Percentiles rank a stretch among this genome's conserved stretches.
These are phyloP conservation scores for Drosophila leontia DNA, from an alignment of 1,140 invertebrate genomes.

Conservation along the genomic window DNA sequence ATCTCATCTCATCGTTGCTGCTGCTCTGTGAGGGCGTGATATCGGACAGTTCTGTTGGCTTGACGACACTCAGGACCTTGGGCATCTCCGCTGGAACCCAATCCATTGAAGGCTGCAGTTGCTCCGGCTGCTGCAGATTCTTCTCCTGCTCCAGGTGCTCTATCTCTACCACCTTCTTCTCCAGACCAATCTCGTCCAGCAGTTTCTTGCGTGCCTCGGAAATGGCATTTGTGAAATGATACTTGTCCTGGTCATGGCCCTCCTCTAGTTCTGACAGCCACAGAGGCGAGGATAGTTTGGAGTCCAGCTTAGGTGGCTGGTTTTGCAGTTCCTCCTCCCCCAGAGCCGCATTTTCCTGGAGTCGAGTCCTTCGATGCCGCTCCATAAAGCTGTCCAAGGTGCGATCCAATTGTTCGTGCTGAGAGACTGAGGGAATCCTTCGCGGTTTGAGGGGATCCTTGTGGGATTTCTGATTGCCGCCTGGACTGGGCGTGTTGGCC, in stretches of 20 bases:
- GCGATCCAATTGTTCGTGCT: slow-evolving; percentile 40
- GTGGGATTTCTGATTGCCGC: slow-evolving; percentile 8
- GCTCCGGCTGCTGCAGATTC: too few relatives aligned
- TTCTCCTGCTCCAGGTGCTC: background rate
- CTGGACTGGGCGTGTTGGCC: slow-evolving; percentile 4
- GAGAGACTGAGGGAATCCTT: slow-evolving; percentile 11
- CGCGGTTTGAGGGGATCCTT: background rate
- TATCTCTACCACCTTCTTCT: background rate
- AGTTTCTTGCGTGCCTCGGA: slow-evolving; percentile 52
- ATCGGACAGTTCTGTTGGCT: slow-evolving; percentile 4
- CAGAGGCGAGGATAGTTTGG: slow-evolving; percentile 25
- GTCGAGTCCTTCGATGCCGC: slow-evolving; percentile 35
- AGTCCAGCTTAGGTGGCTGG: background rate
- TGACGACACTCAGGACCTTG: background rate
- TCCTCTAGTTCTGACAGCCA: slow-evolving; percentile 42
- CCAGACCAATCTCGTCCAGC: slow-evolving; percentile 17
- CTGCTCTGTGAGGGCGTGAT: slow-evolving; percentile 9
- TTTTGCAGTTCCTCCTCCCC: background rate
- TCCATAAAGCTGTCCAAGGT: slow-evolving; percentile 37
- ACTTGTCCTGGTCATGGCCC: slow-evolving; percentile 31
- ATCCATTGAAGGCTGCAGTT: background rate
- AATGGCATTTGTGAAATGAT: slow-evolving; percentile 68
- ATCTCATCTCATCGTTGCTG: slow-evolving; percentile 29
- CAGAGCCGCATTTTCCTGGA: slow-evolving; percentile 7
- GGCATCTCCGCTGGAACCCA: slow-evolving; percentile 11